phyloP scores from a whole-genome alignment of 2,888 invertebrate genomes.

The Seira ritae region DNA sequence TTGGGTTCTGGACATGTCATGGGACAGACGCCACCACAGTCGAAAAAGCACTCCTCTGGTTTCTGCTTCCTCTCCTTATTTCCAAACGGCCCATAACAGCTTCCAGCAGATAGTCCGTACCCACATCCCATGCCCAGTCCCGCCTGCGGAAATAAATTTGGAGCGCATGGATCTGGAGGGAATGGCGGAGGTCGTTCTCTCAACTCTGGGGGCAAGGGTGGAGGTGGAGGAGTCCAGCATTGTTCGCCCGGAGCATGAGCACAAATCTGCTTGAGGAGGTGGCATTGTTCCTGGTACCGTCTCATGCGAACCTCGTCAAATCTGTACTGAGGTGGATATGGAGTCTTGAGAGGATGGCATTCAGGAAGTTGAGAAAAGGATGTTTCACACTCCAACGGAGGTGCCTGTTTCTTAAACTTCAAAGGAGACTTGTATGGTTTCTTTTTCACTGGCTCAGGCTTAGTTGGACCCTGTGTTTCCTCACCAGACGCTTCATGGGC shows the following conservation, averaged over 20 bases:
- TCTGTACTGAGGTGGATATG: conserved; percentile 49
- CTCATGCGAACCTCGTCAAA: conserved; percentile 37
- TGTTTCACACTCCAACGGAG: conserved; percentile 20
- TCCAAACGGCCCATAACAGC: conserved; percentile 27
- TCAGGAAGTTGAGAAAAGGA: conserved; percentile 25
- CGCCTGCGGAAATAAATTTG: conserved; percentile 27
- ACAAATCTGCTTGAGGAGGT: conserved; percentile 38
- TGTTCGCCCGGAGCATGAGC: conserved; percentile 35
- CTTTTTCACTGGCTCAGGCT: not conserved
- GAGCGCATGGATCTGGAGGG: conserved; percentile 39
- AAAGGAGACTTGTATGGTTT: conserved; percentile 33
- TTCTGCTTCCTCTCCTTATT: not conserved
- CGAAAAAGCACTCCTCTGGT: conserved; percentile 36
- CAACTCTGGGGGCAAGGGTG: conserved; percentile 36
- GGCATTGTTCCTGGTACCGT: conserved; percentile 43
- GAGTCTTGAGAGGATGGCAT: conserved; percentile 44
- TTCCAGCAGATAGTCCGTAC: conserved; percentile 37
- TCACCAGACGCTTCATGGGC: conserved; percentile 22
- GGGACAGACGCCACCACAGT: conserved; percentile 46
- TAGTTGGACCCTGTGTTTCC: conserved; percentile 36
- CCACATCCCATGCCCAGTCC: conserved; percentile 45
- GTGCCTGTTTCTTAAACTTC: conserved; percentile 32
- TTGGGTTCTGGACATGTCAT: conserved; percentile 24
- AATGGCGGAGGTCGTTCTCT: conserved; percentile 19
- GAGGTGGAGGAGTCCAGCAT: conserved; percentile 43